phyloP scores from a whole-genome alignment of 2,888 invertebrate genomes.

The Drosophila monieri region DNA sequence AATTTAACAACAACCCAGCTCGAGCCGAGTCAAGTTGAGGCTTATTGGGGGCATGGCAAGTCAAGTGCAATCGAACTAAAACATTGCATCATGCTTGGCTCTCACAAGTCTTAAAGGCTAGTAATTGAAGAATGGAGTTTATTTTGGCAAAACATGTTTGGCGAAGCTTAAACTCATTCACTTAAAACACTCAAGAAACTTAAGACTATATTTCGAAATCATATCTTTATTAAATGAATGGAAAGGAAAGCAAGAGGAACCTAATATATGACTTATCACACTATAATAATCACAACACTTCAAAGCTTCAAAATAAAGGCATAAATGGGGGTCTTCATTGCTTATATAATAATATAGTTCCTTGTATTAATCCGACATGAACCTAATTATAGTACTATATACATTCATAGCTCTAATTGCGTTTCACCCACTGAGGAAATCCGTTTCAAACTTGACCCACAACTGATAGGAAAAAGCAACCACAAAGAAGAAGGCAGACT shows the following conservation, averaged over 20 bases:
- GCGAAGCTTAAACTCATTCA: slow-evolving; percentile 9
- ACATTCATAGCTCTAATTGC: slow-evolving; percentile 2
- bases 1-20: slow-evolving; percentile 31
- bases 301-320: too few species aligned
- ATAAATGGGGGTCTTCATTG: too few species aligned
- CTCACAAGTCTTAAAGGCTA: slow-evolving; percentile 6
- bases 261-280: too few species aligned
- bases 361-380: not conserved
- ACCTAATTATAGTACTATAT: too few species aligned
- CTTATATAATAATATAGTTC: too few species aligned
- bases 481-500: not conserved
- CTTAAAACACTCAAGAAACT: slow-evolving; percentile 21
- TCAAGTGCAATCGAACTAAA: slow-evolving; percentile 67
- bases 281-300: too few species aligned
- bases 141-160: slow-evolving; percentile 18
- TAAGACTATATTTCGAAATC: not conserved
- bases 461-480: slow-evolving; percentile 5
- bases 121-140: not conserved
- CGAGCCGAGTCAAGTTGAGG: slow-evolving; percentile 47
- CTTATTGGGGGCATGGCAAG: slow-evolving; percentile 58
- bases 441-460: slow-evolving; percentile 55
- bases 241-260: too few species aligned
- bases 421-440: slow-evolving; percentile 18
- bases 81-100: slow-evolving; percentile 62
- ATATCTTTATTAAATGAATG: too few species aligned